Conservation (phyloP, 2,888 invertebrate species). For the Lapara coniferarum region DNA sequence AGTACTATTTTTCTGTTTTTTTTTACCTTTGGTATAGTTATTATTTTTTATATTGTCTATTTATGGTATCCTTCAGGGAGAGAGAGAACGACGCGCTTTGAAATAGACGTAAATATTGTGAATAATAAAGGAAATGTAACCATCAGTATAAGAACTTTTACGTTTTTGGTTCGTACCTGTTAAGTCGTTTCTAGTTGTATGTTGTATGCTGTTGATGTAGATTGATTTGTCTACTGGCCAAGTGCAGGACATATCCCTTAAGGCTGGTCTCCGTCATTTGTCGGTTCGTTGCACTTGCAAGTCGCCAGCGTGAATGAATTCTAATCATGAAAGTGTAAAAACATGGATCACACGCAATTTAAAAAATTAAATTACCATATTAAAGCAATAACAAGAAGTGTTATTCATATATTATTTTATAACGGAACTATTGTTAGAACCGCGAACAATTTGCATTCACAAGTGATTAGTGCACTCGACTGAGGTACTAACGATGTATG, state of each 20-base stretch:
- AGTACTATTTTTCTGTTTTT: no score
- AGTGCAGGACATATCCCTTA: neutral
- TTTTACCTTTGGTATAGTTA: neutral
- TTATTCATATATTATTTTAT: constrained; percentile 48
- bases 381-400: constrained; percentile 38
- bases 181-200: no score
- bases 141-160: no score
- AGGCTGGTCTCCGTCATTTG: neutral
- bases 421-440: constrained; percentile 40
- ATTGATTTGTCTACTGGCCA: neutral
- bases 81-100: neutral
- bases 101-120: no score
- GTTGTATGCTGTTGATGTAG: no score
- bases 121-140: no score
- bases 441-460: constrained; percentile 46
- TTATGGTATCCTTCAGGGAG: neutral
- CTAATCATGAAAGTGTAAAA: constrained; percentile 12
- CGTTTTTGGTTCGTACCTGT: no score
- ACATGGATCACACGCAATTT: constrained; percentile 13
- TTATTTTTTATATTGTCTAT: neutral
- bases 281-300: neutral
- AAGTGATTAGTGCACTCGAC: constrained; percentile 43
- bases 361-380: constrained; percentile 28
- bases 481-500: constrained; percentile 22
- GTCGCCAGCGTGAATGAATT: constrained; percentile 1